Evolutionary conservation across 2,888 invertebrate genomes (phyloP).

Genomic region (Aporophyla lueneburgensis): DNA sequence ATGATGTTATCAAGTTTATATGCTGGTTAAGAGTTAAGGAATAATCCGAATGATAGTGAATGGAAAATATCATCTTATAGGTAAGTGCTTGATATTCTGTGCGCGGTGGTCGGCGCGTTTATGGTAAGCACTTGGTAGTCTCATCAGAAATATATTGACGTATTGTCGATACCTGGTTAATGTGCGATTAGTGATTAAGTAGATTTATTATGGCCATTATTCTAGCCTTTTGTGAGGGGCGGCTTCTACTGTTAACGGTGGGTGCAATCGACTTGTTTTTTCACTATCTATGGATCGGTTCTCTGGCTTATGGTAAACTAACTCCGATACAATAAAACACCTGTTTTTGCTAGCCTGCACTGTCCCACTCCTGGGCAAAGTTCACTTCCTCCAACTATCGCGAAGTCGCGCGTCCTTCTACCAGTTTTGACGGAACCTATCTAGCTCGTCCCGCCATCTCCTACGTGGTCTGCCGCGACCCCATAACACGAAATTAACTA

Average conservation of each 20-base stretch:
- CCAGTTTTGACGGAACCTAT: too few relatives aligned
- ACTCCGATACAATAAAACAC: too few relatives aligned
- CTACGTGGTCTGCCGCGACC: too few relatives aligned
- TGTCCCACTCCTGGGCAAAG: too few relatives aligned
- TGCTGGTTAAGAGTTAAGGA: constrained; percentile 37
- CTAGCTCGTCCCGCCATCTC: too few relatives aligned
- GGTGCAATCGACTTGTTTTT: background rate
- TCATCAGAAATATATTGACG: constrained; percentile 19
- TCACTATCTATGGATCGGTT: too few relatives aligned
- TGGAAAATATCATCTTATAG: constrained; percentile 51
- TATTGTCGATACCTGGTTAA: constrained; percentile 23
- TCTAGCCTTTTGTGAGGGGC: background rate
- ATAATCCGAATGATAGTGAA: constrained; percentile 50
- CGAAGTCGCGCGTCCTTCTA: too few relatives aligned
- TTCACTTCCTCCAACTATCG: too few relatives aligned
- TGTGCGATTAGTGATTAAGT: constrained; percentile 6
- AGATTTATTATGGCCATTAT: background rate
- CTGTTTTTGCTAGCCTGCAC: too few relatives aligned
- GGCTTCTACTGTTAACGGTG: background rate
- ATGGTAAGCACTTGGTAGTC: constrained; percentile 45
- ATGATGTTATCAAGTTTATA: constrained; percentile 35
- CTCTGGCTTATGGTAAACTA: too few relatives aligned
- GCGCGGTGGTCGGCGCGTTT: constrained; percentile 36
- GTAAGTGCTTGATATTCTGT: constrained; percentile 40
- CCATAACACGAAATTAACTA: too few relatives aligned